Evolutionary conservation across 2,888 invertebrate genomes (phyloP).

Genomic region (Chrysodeixis includens): DNA sequence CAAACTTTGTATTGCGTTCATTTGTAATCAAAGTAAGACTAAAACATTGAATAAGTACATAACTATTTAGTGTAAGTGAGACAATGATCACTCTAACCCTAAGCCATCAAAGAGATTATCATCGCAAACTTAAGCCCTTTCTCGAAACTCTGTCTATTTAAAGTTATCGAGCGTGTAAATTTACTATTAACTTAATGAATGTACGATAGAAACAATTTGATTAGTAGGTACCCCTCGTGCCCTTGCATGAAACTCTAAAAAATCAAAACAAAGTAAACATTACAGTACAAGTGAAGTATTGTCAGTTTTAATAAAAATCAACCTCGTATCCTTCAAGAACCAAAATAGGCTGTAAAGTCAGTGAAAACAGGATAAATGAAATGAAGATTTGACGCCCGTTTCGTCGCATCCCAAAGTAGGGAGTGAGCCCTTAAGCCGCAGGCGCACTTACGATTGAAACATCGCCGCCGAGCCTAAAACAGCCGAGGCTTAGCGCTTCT

Average conservation of each 20-base stretch:
- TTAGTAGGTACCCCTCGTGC: neutral
- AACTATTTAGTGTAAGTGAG: conserved; percentile 42
- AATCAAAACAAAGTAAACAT: neutral
- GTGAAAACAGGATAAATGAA: conserved; percentile 77
- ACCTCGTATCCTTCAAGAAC: conserved; percentile 24
- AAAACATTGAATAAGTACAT: conserved; percentile 23
- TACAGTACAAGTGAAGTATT: neutral
- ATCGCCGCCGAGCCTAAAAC: conserved; percentile 81
- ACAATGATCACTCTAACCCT: conserved; percentile 56
- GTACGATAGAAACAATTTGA: conserved; percentile 49
- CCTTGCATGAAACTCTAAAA: neutral
- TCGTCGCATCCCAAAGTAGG: conserved; percentile 73
- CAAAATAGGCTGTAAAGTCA: conserved; percentile 62
- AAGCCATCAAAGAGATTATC: conserved; percentile 70
- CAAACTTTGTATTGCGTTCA: neutral
- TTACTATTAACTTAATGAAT: conserved; percentile 72
- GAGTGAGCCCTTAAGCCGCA: conserved; percentile 82
- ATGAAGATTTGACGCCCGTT: conserved; percentile 82
- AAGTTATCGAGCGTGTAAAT: conserved; percentile 62
- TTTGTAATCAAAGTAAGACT: conserved; percentile 1
- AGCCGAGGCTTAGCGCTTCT: conserved; percentile 82
- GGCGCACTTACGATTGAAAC: conserved; percentile 83
- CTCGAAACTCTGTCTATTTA: conserved; percentile 71
- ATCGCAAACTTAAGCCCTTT: conserved; percentile 65
- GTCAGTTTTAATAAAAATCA: conserved; percentile 27